Evolutionary conservation across 2,797 vertebrate species (phyloP), one percentile per base, ranked within the genome.

Genomic region (Alectoris magna): DNA sequence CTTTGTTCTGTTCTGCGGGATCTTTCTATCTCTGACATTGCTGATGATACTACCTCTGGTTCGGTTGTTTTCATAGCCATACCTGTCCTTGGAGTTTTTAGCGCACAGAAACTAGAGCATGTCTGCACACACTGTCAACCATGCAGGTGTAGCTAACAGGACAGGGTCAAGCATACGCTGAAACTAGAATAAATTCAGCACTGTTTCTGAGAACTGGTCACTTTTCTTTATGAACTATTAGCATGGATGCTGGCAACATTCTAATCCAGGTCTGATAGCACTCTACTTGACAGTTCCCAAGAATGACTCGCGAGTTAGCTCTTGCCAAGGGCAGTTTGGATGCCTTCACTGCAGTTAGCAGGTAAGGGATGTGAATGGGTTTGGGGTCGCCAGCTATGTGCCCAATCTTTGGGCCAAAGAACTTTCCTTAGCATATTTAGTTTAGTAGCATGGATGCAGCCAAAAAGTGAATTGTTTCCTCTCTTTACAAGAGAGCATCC

Each of bases 321-420:
- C 31, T 10, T 82, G 68, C 84, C 81, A 93, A 92, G 73, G 89
- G 87, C 94, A 88, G 49, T 87, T 88, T 93, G 89, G 73, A 91
- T 79, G 63, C 86, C 46, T 15, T 91, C 6, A 0, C 10, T 70
- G 83, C 70, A 55, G 46, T 69, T 94, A 94, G 71, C 14, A 0
- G 70, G 84, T 66, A 69, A 70, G 21, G 72, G 60, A 94, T 81
- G 51, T 86, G 87, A 88, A 93, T 18, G 39, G 67, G 55, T 86
- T 23, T 83, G 55, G 93, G 56, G 70, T 67, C 84, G 83, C 19
- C 60, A 87, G 14, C 48, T 73, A 22, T 79, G 56, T 93, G 92
- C 90, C 93, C 95, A 68, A 90, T 64, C 71, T 86, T 43, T 84
- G 73, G 70, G 82, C 91, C 94, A 94, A 85, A 60, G 67, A 96